Percentiles rank a stretch among this genome's conserved stretches.
phyloP scores from a whole-genome alignment of 2,113 vertebrate species.

The Tyto alba region DNA sequence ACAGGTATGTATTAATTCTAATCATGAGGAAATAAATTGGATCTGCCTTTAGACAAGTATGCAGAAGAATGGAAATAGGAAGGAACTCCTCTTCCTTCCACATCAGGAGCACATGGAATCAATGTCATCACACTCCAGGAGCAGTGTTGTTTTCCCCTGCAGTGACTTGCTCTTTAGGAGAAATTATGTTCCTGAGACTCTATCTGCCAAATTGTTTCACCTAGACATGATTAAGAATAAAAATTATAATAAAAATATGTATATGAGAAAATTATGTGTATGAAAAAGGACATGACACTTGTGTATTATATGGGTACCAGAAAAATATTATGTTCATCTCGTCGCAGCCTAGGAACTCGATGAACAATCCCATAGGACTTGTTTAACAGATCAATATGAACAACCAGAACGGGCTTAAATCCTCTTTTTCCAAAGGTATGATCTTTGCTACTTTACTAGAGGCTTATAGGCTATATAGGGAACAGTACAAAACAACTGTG shows the following conservation, averaged over 20 bases:
- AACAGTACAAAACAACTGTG: not conserved
- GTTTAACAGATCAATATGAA: not conserved
- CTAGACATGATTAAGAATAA: not conserved
- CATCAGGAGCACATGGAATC: not conserved
- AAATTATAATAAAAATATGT: not conserved
- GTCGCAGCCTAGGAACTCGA: not conserved
- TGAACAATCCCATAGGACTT: not conserved
- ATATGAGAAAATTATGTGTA: not conserved
- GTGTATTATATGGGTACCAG: not conserved
- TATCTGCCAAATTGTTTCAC: not conserved
- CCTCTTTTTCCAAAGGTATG: not conserved
- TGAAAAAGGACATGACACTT: not conserved
- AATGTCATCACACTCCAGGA: accelerated
- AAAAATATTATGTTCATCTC: not conserved
- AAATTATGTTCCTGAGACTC: not conserved
- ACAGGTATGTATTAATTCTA: not conserved
- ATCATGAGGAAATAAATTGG: not conserved
- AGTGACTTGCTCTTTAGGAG: accelerated
- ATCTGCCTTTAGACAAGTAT: not conserved
- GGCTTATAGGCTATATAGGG: not conserved
- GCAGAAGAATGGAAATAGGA: not conserved
- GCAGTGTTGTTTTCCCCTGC: not conserved
- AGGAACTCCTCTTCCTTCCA: not conserved
- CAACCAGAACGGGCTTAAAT: not conserved
- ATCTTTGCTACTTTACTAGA: not conserved